These are phyloP conservation scores for Thaumatotibia leucotreta DNA, from an alignment of 1,140 invertebrate species.

Conservation along the genomic window DNA sequence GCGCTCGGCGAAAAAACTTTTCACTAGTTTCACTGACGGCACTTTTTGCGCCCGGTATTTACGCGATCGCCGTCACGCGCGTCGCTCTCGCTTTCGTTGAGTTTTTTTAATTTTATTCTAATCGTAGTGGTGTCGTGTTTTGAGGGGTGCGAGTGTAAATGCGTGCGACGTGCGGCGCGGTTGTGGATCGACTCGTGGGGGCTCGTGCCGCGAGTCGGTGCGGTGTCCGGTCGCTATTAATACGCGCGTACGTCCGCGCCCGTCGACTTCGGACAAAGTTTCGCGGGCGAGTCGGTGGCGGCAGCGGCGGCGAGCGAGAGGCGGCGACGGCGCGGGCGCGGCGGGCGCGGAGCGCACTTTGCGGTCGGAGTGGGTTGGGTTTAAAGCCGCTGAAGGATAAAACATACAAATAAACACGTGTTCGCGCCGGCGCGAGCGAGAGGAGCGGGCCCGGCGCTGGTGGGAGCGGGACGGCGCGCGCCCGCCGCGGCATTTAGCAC, in stretches of 20 bases:
- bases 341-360: constrained; percentile 70
- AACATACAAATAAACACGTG: constrained; percentile 79
- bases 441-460: constrained; percentile 41
- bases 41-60: constrained; percentile 68
- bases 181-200: constrained; percentile 48
- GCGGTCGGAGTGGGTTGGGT: constrained; percentile 77
- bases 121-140: constrained; percentile 28
- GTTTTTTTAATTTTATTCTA: constrained; percentile 34
- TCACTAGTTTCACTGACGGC: constrained; percentile 72
- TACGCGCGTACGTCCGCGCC: constrained; percentile 69
- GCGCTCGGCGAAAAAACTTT: constrained; percentile 70
- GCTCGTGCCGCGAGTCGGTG: constrained; percentile 38
- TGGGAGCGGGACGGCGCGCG: constrained; percentile 51
- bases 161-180: constrained; percentile 53
- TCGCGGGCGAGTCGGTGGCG: no score
- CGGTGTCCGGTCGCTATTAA: constrained; percentile 70
- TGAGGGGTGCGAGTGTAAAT: constrained; percentile 27
- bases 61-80: constrained; percentile 56
- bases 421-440: constrained; percentile 76
- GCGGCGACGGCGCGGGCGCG: constrained; percentile 66
- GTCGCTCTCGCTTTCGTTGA: constrained; percentile 55
- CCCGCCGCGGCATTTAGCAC: constrained; percentile 74
- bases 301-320: constrained; percentile 63
- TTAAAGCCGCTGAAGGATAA: constrained; percentile 78
- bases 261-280: constrained; percentile 72